Evolutionary conservation across 2,888 invertebrate species (phyloP).

Genomic region (Eristalis pertinax): DNA sequence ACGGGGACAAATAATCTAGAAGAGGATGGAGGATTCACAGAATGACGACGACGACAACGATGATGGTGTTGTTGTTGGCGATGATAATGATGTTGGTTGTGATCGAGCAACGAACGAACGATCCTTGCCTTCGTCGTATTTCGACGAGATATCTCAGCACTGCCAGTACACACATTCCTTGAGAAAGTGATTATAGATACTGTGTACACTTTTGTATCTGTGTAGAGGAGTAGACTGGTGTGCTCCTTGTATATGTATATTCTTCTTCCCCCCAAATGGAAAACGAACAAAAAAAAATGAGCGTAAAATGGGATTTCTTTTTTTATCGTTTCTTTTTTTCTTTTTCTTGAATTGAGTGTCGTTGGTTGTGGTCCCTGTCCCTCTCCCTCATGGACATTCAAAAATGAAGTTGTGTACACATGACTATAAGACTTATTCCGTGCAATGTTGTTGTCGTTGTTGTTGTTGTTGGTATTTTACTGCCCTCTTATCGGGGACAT

Average conservation of each 20-base stretch:
- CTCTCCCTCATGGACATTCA: conserved; percentile 68
- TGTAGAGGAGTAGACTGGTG: not conserved
- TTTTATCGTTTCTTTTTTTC: conserved; percentile 63
- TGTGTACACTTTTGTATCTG: conserved; percentile 14
- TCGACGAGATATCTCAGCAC: conserved; percentile 39
- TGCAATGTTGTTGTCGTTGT: conserved; percentile 49
- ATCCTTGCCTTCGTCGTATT: conserved; percentile 63
- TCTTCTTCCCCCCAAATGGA: conserved; percentile 50
- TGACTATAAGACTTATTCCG: conserved; percentile 17
- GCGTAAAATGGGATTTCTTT: conserved; percentile 57
- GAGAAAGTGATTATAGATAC: conserved; percentile 32
- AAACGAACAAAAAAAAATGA: conserved; percentile 27
- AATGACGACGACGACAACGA: conserved; percentile 28
- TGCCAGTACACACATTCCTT: conserved; percentile 57
- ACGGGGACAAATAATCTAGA: conserved; percentile 46
- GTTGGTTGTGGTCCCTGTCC: conserved; percentile 30
- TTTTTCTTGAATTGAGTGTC: not conserved
- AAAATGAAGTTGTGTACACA: conserved; percentile 39
- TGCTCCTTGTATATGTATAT: conserved; percentile 32
- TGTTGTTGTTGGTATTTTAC: conserved; percentile 49
- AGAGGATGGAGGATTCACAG: conserved; percentile 59
- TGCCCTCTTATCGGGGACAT: conserved; percentile 72
- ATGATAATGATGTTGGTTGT: not conserved
- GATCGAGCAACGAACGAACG: conserved; percentile 11
- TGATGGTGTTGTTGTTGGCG: conserved; percentile 9